Evolutionary conservation across 2,888 invertebrate genomes (phyloP), one percentile per base, ranked within the genome.

Genomic region (Protula sp.): DNA sequence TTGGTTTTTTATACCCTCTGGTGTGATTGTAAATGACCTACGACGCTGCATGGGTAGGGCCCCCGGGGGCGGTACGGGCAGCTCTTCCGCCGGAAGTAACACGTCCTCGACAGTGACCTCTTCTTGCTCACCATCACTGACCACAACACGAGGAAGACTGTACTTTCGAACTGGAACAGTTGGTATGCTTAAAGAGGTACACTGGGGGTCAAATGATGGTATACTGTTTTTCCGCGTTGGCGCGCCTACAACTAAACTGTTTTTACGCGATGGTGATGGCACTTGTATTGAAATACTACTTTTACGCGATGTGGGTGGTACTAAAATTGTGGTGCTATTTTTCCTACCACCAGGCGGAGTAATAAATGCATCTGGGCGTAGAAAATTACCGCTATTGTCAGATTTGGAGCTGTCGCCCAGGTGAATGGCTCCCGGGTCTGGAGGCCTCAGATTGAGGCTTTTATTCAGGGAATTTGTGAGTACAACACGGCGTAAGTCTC

Each of bases 21-120:
- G 61, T 14, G 63, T 65, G 31, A 65, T 29, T 3, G 60, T 52
- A 54, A 65, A 65, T 2, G 65, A 65, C 38, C 65, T 61, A 2
- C 65, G 59, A 19, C 64, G 59, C 47, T 54, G 58, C 3, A 57
- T 51, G 3, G 50, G 9, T 3, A 47, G 51, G 14, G 24, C n/a
- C 9, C 9, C 26, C 9, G 22, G 50, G 22, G 50, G 50, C 5
- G 50, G n/a, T n/a, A 24, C 9, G 50, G 22, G 50, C 50, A 50
- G 22, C 14, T 26, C n/a, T 28, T 30, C 38, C 30, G 45, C n/a
- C 45, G 31, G 24, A 1, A 30, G n/a, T 24, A 38, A 24, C 31
- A 24, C 14, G 2, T 55, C 55, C 24, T 9, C 55, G 38, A 38
- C 55, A 26, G 30, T 19, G n/a, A n/a, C n/a, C n/a, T n/a, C n/a